Conservation (phyloP, 2,888 invertebrate species). For the Clistopyga incitator region DNA sequence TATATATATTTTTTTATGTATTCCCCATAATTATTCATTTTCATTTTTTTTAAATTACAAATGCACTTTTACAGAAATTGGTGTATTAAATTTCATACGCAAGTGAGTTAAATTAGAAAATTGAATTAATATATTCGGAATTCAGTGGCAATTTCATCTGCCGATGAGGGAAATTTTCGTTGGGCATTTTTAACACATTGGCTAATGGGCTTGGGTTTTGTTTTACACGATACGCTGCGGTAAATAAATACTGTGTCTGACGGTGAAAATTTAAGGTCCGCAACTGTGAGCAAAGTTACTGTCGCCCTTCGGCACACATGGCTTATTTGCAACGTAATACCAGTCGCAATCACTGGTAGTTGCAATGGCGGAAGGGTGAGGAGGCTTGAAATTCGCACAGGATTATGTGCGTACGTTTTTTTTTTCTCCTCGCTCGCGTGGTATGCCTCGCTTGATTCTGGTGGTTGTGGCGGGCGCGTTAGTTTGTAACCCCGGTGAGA, state of each 20-base stretch:
- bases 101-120: no score
- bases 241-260: conserved; percentile 64
- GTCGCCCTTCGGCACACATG: neutral
- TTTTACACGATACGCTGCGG: conserved; percentile 58
- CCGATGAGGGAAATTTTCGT: no score
- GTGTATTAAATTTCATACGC: no score
- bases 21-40: no score
- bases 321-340: neutral
- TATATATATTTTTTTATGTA: no score
- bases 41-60: no score
- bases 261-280: conserved; percentile 33
- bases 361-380: neutral
- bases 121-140: no score
- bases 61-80: no score
- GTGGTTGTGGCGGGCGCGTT: conserved; percentile 74
- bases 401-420: conserved; percentile 23
- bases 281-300: neutral
- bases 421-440: conserved; percentile 40
- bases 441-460: conserved; percentile 63
- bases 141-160: no score
- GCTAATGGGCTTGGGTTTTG: neutral
- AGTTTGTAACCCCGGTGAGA: conserved; percentile 78
- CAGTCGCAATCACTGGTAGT: neutral
- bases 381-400: conserved; percentile 12
- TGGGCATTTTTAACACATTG: no score